Evolutionary conservation across 2,113 vertebrate species (phyloP).

Genomic region (Boleophthalmus pectinirostris): DNA sequence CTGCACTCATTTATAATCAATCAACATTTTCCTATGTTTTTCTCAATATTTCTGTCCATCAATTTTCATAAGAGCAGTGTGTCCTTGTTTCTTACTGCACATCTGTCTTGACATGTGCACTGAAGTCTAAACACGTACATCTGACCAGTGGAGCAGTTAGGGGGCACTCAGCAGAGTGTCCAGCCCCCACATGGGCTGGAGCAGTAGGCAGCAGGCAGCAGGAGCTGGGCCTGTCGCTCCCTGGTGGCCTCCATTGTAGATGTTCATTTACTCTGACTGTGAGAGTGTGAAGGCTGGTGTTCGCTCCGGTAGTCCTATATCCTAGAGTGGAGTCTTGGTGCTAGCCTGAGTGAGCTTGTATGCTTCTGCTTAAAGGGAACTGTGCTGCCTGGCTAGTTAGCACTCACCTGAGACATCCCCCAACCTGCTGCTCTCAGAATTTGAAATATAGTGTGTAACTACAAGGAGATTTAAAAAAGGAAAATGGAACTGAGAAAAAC

Average conservation of each 20-base stretch:
- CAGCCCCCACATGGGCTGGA: conserved; percentile 35
- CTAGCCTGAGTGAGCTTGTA: conserved; percentile 42
- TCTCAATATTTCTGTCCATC: conserved; percentile 5
- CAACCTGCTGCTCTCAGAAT: conserved; percentile 11
- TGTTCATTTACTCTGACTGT: conserved; percentile 57
- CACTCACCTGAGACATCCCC: conserved; percentile 37
- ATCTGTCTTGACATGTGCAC: conserved; percentile 50
- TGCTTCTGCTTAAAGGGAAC: conserved; percentile 16
- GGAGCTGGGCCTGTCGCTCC: conserved; percentile 33
- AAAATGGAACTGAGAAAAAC: neutral
- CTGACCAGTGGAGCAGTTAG: conserved; percentile 24
- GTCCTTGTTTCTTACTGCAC: conserved; percentile 19
- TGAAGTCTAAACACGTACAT: conserved; percentile 40
- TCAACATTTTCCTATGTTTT: conserved; percentile 2
- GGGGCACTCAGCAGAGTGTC: conserved; percentile 32
- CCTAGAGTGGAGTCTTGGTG: conserved; percentile 18
- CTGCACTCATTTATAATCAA: neutral
- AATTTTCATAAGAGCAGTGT: conserved; percentile 27
- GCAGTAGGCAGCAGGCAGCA: conserved; percentile 36
- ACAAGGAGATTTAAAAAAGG: neutral
- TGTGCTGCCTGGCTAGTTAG: conserved; percentile 55
- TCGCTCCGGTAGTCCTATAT: conserved; percentile 48
- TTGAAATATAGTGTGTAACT: neutral
- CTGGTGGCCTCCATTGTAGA: conserved; percentile 47
- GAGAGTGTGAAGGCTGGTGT: conserved; percentile 58